Evolutionary conservation across 2,888 invertebrate species (phyloP).

Genomic region (Dynastes grantii): DNA sequence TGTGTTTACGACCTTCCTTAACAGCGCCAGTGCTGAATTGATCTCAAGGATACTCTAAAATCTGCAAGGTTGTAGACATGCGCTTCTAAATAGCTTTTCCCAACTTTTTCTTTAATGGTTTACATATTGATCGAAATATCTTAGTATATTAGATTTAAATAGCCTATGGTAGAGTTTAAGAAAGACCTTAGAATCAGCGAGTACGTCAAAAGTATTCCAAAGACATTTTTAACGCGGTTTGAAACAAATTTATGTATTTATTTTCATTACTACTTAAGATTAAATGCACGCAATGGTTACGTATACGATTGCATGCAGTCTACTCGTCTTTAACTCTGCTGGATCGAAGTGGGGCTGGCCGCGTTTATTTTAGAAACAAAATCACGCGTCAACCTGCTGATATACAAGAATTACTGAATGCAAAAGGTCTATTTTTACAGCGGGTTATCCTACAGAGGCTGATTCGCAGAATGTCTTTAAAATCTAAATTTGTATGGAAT

Average conservation of each 20-base stretch:
- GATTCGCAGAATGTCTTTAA: no score
- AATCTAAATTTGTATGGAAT: no score
- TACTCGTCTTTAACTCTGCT: background rate
- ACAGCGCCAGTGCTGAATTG: constrained; percentile 18
- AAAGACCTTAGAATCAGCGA: no score
- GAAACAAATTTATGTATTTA: no score
- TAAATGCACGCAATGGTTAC: background rate
- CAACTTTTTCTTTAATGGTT: background rate
- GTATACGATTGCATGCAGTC: background rate
- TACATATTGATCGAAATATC: background rate
- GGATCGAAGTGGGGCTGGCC: constrained; percentile 1
- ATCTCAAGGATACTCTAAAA: constrained; percentile 44
- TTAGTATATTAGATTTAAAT: no score
- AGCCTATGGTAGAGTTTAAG: no score
- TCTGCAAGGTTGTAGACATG: constrained; percentile 45
- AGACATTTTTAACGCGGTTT: no score
- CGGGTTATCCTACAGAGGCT: no score
- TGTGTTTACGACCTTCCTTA: constrained; percentile 21
- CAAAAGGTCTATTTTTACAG: constrained; percentile 15
- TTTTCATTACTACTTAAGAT: no score
- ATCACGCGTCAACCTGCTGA: constrained; percentile 35
- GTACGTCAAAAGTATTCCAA: no score
- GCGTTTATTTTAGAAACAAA: constrained; percentile 35
- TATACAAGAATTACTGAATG: background rate
- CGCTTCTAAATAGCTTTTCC: constrained; percentile 15